Percentiles rank a stretch among this genome's conserved stretches.
Evolutionary conservation across 2,888 invertebrate genomes (phyloP).

Genomic region (Ichneumoninae sp.): DNA sequence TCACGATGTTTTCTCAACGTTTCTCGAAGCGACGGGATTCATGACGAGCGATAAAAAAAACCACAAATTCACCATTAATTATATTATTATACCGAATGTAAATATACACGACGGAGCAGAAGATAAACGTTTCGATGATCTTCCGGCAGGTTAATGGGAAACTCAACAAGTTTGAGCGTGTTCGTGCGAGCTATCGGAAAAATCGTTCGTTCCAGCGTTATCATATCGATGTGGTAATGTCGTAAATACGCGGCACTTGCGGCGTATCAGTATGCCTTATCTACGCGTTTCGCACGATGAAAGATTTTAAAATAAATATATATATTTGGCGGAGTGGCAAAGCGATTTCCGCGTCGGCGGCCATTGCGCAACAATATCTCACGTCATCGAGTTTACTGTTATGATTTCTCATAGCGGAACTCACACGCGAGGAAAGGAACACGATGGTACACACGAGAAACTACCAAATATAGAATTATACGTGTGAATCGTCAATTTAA

Average conservation of each 20-base stretch:
- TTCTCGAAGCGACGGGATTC: background rate
- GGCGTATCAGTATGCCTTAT: slow-evolving; percentile 45
- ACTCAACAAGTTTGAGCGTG: slow-evolving; percentile 29
- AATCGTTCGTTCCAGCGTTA: slow-evolving; percentile 9
- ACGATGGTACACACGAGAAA: slow-evolving; percentile 11
- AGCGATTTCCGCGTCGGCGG: slow-evolving; percentile 56
- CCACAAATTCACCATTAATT: background rate
- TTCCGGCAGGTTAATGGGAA: slow-evolving; percentile 3
- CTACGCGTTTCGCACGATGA: slow-evolving; percentile 45
- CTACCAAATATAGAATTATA: slow-evolving; percentile 26
- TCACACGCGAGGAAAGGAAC: slow-evolving; percentile 2
- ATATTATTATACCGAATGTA: background rate
- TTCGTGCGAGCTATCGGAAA: slow-evolving; percentile 4
- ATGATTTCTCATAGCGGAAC: slow-evolving; percentile 36
- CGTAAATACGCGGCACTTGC: slow-evolving; percentile 10
- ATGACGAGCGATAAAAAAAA: background rate
- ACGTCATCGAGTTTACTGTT: slow-evolving; percentile 37
- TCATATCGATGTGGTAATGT: slow-evolving; percentile 38
- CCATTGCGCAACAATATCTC: slow-evolving; percentile 47
- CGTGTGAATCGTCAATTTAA: background rate
- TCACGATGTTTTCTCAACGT: slow-evolving; percentile 15
- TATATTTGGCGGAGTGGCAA: slow-evolving; percentile 25
- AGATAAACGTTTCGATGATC: background rate
- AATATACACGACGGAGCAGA: slow-evolving; percentile 6
- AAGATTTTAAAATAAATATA: slow-evolving; percentile 23